phyloP scores from a whole-genome alignment of 2,888 invertebrate genomes.

The Tenthredo mesomela region DNA sequence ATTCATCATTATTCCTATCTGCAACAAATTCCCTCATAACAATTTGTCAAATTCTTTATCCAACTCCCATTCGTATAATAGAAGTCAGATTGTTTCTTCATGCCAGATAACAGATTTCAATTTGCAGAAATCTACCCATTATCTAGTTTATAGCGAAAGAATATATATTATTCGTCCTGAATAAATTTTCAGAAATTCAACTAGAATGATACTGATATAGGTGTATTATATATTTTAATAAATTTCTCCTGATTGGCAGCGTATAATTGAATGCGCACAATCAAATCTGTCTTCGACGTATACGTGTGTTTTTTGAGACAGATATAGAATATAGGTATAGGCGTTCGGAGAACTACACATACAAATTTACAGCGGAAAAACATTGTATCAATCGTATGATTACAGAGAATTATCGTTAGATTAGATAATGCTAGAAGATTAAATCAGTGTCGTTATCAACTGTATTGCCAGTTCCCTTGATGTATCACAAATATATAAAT shows the following conservation, averaged over 20 bases:
- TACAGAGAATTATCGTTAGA: conserved; percentile 40
- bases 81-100: neutral
- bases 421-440: conserved; percentile 22
- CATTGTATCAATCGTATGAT: neutral
- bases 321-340: neutral
- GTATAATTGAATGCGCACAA: neutral
- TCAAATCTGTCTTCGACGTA: neutral
- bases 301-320: neutral
- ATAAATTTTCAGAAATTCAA: too few species aligned
- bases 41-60: neutral
- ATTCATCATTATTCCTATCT: neutral
- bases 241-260: neutral
- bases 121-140: neutral
- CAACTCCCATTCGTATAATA: neutral
- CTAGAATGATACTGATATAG: too few species aligned
- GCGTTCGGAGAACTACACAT: neutral
- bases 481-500: neutral
- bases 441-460: conserved; percentile 11
- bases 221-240: neutral
- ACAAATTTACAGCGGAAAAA: neutral
- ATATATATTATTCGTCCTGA: too few species aligned
- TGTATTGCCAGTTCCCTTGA: neutral
- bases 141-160: too few species aligned
- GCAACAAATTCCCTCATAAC: neutral
- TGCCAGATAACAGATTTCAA: neutral